These are phyloP conservation scores for Leptodactylus fuscus DNA, from an alignment of 2,113 vertebrate genomes.

Conservation along the genomic window DNA sequence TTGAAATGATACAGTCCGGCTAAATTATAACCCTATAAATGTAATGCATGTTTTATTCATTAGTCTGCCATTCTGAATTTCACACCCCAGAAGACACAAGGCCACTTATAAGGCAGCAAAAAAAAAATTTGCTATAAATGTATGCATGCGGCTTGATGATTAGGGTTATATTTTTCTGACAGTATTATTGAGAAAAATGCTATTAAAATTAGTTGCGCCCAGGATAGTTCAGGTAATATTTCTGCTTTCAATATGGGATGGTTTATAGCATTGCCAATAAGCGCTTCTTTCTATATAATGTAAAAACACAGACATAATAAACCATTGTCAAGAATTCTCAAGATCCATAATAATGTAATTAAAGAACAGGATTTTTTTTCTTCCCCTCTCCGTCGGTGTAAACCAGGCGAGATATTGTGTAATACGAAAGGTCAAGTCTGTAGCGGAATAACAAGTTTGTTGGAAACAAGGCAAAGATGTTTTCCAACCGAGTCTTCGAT, in stretches of 20 bases:
- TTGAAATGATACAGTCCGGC: conserved; percentile 54
- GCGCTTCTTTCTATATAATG: conserved; percentile 35
- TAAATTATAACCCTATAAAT: conserved; percentile 61
- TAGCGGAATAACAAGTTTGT: not conserved
- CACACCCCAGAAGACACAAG: conserved; percentile 60
- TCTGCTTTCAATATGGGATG: conserved; percentile 47
- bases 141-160: conserved; percentile 52
- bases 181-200: conserved; percentile 45
- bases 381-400: not conserved
- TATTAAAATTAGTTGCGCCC: conserved; percentile 52
- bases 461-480: not conserved
- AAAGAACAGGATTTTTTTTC: conserved; percentile 21
- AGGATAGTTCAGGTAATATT: conserved; percentile 53
- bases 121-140: conserved; percentile 45
- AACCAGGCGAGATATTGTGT: not conserved
- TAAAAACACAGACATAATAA: conserved; percentile 53
- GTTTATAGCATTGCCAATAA: conserved; percentile 55
- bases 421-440: conserved; percentile 28
- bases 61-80: conserved; percentile 57
- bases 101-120: conserved; percentile 47
- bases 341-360: conserved; percentile 53
- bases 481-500: not conserved
- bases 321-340: conserved; percentile 23
- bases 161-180: conserved; percentile 57
- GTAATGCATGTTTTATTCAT: conserved; percentile 58